Conservation (phyloP, 30 jellyfish, hydroid and myxozoan genomes). For the Pseudorhiza aurosa region DNA sequence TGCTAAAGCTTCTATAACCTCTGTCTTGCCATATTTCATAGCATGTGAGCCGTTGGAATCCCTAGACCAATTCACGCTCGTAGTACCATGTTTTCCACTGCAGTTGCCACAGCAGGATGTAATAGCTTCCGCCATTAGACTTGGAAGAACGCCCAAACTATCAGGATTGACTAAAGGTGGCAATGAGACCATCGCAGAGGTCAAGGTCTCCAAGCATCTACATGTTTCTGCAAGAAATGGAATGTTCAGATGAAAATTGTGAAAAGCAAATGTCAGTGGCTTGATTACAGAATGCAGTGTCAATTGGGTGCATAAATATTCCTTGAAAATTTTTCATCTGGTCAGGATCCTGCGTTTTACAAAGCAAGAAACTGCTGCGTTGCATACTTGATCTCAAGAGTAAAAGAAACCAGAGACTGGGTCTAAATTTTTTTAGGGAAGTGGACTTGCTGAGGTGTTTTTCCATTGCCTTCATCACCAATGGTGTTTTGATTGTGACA, state of each 20-base stretch:
- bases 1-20: slow-evolving; percentile 7
- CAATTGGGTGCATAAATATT: neutral
- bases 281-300: neutral
- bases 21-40: slow-evolving; percentile 6
- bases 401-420: too few relatives aligned
- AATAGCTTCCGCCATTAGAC: slow-evolving; percentile 3
- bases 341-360: too few relatives aligned
- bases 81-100: slow-evolving; percentile 42
- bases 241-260: neutral
- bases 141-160: neutral
- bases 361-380: too few relatives aligned
- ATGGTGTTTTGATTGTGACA: too few relatives aligned
- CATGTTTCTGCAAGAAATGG: slow-evolving; percentile 9
- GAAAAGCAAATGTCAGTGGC: neutral
- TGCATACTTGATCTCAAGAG: too few relatives aligned
- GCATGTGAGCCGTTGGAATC: slow-evolving; percentile 9
- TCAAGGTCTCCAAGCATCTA: slow-evolving; percentile 11
- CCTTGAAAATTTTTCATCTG: too few relatives aligned
- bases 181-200: slow-evolving; percentile 8
- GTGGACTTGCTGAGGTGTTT: too few relatives aligned
- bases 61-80: slow-evolving; percentile 21
- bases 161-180: slow-evolving; percentile 14
- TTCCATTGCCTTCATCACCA: too few relatives aligned
- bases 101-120: slow-evolving; percentile 59
- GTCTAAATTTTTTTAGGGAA: too few relatives aligned